Conservation (phyloP, 2,888 invertebrate genomes). For the Brachycybe producta region DNA sequence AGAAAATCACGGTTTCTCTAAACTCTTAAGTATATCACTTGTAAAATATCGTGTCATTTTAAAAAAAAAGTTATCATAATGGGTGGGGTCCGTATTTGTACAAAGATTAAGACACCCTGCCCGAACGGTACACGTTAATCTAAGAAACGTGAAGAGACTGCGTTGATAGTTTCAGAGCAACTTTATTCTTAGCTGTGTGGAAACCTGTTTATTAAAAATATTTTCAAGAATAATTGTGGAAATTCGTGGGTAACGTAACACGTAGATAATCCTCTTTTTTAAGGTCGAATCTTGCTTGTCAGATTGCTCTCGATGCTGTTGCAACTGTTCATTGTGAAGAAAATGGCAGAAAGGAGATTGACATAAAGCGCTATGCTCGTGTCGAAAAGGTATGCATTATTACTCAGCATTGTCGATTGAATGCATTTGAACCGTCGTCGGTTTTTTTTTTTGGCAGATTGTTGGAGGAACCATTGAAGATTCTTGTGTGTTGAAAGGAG, state of each 20-base stretch:
- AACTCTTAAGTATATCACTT: too few species aligned
- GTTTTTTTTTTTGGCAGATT: conserved; percentile 40
- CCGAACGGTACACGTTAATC: too few species aligned
- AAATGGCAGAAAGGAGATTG: conserved; percentile 83
- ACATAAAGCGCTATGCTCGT: conserved; percentile 95
- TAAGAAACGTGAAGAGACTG: too few species aligned
- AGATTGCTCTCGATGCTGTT: conserved; percentile 91
- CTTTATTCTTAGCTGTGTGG: background rate
- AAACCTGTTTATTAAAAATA: too few species aligned
- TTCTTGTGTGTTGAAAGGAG: conserved; percentile 77
- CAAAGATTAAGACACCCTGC: too few species aligned
- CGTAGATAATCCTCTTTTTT: too few species aligned
- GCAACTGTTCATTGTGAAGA: conserved; percentile 77
- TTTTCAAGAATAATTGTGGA: too few species aligned
- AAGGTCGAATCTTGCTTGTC: conserved; percentile 75
- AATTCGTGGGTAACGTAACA: too few species aligned
- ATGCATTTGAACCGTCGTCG: background rate
- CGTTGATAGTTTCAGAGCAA: background rate
- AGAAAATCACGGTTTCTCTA: too few species aligned
- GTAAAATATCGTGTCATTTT: too few species aligned
- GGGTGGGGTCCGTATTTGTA: too few species aligned
- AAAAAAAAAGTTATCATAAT: too few species aligned
- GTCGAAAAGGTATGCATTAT: conserved; percentile 48
- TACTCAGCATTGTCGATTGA: background rate
- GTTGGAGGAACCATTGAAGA: conserved; percentile 95